Base-by-base conservation (phyloP, 2,888 invertebrate species). In the Vandiemenella viatica region DNA sequence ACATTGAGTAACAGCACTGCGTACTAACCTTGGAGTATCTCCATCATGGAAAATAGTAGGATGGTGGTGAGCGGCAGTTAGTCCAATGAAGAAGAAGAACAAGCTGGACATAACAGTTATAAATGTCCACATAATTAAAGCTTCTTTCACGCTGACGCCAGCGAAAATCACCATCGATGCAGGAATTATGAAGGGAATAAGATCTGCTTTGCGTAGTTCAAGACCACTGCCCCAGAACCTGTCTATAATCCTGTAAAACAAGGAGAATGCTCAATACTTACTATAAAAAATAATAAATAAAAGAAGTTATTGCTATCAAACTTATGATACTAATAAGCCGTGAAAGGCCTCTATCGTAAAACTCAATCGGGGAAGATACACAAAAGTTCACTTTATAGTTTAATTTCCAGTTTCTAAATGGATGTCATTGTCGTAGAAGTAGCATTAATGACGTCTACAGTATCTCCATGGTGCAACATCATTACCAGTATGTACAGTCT, bases 31-130 rank as follows among this genome's bases (percentile, higher is more conserved):
- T 37, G 74, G 69, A 45, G 75, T 65, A 63, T 88, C 87, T 2
- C 85, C 85, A 58, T 85, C 85, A 60, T 86, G 86, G 58, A 80
- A 80, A 50, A 85, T 79, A 23, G 76, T 75, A 1, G 86, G 84
- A 62, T 86, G 83, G 60, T 86, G 85, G 67, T 87, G 87, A 1
- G 79, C 83, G 1, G 83, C 84, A 61, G 78, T 83, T 1, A 82
- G 59, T 2, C 79, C 84, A 49, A 83, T 76, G 1, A 74, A 56
- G 13, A 66, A 69, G 59, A 86, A 83, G 1, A 73, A 56, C 40
- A 78, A 71, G 55, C 83, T 80, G 1, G 70, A 69, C 0, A 72
- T 61, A 18, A 72, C 58, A 19, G 73, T 62, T 15, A 79, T 71
- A 55, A 71, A 62, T 0, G 76, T 54, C 79, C 79, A 84, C 55